phyloP scores from a whole-genome alignment of 1,140 invertebrate species.

The Saxidomus purpurata region DNA sequence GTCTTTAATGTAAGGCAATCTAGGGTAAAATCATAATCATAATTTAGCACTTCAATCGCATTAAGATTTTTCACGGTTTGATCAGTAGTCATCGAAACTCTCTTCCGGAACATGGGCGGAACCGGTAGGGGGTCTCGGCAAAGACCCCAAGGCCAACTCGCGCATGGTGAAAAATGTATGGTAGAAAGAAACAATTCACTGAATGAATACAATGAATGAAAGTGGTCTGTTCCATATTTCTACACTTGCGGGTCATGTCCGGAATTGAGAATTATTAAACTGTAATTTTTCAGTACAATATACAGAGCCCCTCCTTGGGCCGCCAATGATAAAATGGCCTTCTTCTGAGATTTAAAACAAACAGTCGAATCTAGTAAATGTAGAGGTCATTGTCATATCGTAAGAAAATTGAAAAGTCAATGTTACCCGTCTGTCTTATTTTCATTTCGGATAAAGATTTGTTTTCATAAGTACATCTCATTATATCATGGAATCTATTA shows the following conservation, averaged over 20 bases:
- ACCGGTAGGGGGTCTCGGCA: no score
- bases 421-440: background rate
- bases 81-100: background rate
- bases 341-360: background rate
- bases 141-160: no score
- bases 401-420: background rate
- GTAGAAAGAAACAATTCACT: no score
- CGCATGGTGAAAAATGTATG: no score
- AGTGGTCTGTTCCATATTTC: no score
- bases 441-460: background rate
- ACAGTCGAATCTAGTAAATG: background rate
- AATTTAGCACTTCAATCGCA: slow-evolving; percentile 23
- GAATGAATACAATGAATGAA: no score
- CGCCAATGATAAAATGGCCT: background rate
- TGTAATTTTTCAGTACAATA: no score
- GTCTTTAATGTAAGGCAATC: slow-evolving; percentile 17
- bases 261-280: no score
- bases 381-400: background rate
- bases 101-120: background rate
- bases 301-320: no score
- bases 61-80: slow-evolving; percentile 4
- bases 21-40: slow-evolving; percentile 13
- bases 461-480: no score
- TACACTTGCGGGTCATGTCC: no score
- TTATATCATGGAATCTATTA: no score